phyloP scores from a whole-genome alignment of 1,140 invertebrate species.

The Camponotus vicinus region DNA sequence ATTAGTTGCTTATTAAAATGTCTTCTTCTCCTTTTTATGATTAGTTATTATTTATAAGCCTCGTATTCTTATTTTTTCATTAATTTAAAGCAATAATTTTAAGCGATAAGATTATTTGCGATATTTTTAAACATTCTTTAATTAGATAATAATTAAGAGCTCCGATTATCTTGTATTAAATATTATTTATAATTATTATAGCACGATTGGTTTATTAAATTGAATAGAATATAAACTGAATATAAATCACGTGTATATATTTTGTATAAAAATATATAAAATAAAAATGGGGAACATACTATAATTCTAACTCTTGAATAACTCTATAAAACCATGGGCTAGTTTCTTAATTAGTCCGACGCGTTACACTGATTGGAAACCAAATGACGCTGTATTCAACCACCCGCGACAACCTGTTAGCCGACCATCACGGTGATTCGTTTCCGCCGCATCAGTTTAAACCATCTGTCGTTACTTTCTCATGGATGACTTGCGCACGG shows the following conservation, averaged over 20 bases:
- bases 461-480: slow-evolving; percentile 83
- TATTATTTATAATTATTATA: background rate
- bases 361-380: slow-evolving; percentile 73
- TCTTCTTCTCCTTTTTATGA: too few relatives aligned
- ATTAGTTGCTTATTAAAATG: too few relatives aligned
- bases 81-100: background rate
- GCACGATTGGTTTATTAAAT: background rate
- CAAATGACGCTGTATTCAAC: slow-evolving; percentile 71
- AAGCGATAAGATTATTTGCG: background rate
- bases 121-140: background rate
- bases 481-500: slow-evolving; percentile 77
- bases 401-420: slow-evolving; percentile 81
- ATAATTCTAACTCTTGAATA: background rate
- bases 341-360: background rate
- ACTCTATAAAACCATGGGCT: background rate
- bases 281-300: background rate
- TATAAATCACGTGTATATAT: background rate
- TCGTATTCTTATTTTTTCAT: too few relatives aligned
- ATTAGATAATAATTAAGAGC: slow-evolving; percentile 22
- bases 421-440: slow-evolving; percentile 78
- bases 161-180: background rate
- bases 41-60: too few relatives aligned
- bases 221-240: background rate
- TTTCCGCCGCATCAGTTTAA: slow-evolving; percentile 68
- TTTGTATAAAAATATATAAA: background rate